Percentiles rank a stretch among this genome's conserved stretches.
Evolutionary conservation across 2,888 invertebrate species (phyloP).

Genomic region (Nudaria mundana): DNA sequence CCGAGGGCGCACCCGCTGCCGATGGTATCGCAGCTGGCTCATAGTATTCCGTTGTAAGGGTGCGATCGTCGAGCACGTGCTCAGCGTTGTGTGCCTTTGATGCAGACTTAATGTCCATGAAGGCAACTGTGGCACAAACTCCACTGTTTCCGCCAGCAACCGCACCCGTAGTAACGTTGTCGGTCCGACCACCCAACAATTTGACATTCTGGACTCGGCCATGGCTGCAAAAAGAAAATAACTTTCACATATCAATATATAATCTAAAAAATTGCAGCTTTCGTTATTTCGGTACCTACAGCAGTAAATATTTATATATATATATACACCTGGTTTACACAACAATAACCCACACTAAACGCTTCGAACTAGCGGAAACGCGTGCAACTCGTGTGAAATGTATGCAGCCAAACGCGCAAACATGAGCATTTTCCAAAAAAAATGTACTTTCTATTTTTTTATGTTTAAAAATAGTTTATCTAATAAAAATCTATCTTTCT

Average conservation of each 20-base stretch:
- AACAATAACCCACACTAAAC: no score
- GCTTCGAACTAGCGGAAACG: no score
- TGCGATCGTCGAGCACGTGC: conserved; percentile 92
- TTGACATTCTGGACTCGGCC: conserved; percentile 98
- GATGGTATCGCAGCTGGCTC: conserved; percentile 90
- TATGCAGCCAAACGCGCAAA: no score
- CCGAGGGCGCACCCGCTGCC: conserved; percentile 78
- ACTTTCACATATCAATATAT: conserved; percentile 36
- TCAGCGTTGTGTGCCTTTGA: conserved; percentile 95
- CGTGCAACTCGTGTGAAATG: no score
- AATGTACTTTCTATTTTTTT: no score
- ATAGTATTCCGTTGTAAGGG: conserved; percentile 95
- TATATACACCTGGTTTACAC: no score
- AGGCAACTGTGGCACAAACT: conserved; percentile 94
- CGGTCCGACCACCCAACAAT: conserved; percentile 87
- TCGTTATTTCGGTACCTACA: no score
- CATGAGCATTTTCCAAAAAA: no score
- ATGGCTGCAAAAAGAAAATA: conserved; percentile 86
- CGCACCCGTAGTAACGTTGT: conserved; percentile 76
- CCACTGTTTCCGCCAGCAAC: conserved; percentile 80
- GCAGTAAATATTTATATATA: no score
- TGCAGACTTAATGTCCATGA: conserved; percentile 98
- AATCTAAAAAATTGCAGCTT: conserved; percentile 33
- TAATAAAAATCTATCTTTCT: no score
- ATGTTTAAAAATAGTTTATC: no score